Evolutionary conservation across 2,113 vertebrate species (phyloP).

Genomic region (Agelaius phoeniceus): DNA sequence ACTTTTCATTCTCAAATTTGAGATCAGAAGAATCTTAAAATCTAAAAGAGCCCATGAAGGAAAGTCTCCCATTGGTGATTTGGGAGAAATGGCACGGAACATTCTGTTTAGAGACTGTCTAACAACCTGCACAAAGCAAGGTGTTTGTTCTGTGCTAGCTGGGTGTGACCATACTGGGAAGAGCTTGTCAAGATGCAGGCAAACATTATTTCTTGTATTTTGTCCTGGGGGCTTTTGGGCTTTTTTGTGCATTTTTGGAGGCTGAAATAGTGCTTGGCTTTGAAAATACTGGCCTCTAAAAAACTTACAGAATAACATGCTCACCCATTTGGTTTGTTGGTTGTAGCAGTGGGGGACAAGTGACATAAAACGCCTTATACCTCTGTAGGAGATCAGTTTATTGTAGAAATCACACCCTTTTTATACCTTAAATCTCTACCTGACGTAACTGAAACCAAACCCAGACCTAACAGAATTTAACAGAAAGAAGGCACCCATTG

Average conservation of each 20-base stretch:
- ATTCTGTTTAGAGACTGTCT: background rate
- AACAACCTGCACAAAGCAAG: background rate
- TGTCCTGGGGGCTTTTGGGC: accelerated
- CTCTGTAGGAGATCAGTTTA: background rate
- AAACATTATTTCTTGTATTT: background rate
- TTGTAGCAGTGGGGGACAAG: background rate
- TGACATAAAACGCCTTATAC: accelerated
- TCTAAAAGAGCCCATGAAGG: background rate
- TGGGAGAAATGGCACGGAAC: background rate
- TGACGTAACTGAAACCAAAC: background rate
- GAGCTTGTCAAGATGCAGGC: background rate
- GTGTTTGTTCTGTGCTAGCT: background rate
- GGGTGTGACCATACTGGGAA: background rate
- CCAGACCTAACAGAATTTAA: background rate
- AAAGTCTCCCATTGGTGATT: background rate
- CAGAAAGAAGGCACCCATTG: background rate
- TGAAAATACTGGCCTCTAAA: background rate
- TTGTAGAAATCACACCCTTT: background rate
- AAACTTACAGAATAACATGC: background rate
- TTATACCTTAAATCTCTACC: background rate
- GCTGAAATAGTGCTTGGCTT: background rate
- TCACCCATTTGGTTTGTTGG: background rate
- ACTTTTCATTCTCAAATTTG: background rate
- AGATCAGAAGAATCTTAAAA: background rate
- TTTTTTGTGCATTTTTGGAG: background rate